Evolutionary conservation across 1,140 invertebrate species (phyloP), one percentile per base, ranked within the genome.

Genomic region (Dinoponera quadriceps): DNA sequence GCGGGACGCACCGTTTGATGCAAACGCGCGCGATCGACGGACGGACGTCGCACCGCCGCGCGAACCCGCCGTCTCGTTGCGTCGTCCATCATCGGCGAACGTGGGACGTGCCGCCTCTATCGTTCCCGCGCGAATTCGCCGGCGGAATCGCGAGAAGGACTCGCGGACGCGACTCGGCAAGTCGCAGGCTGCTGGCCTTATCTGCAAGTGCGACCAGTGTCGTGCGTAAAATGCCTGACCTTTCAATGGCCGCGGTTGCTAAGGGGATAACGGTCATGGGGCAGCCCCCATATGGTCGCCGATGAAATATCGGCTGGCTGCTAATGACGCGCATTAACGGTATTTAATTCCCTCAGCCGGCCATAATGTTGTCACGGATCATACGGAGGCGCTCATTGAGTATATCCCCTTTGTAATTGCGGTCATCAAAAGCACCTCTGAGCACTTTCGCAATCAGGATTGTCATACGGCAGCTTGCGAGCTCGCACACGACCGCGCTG

Each of bases 61-160:
- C 55, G 84, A 49, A 57, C 33, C 5, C 55, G 63, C n/a, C 85
- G 71, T 54, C 63, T 48, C 78, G 51, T 69, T 29, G 51, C n/a
- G 20, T 48, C 85, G 82, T 51, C 69, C 86, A 88, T 88, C 57
- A 62, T 74, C 59, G 48, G 51, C 55, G 44, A 80, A 27, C n/a
- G n/a, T 33, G 33, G n/a, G 20, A 55, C 75, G 75, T 80, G 38
- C 44, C 75, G 75, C 51, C 65, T 80, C 75, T 80, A 80, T 80
- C 75, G 75, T 80, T 49, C 49, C 60, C 65, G 51, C 49, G 65
- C 65, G 65, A 59, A n/a, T 20, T 54, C 51, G 63, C 27, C 51
- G 65, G 22, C 63, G 51, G 29, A n/a, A 71, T 13, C 29, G 51
- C 65, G 14, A 57, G 16, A 9, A 18, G 44, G 7, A 20, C 22